Evolutionary conservation across 2,797 vertebrate genomes (phyloP).

Genomic region (Eleutherodactylus coqui): DNA sequence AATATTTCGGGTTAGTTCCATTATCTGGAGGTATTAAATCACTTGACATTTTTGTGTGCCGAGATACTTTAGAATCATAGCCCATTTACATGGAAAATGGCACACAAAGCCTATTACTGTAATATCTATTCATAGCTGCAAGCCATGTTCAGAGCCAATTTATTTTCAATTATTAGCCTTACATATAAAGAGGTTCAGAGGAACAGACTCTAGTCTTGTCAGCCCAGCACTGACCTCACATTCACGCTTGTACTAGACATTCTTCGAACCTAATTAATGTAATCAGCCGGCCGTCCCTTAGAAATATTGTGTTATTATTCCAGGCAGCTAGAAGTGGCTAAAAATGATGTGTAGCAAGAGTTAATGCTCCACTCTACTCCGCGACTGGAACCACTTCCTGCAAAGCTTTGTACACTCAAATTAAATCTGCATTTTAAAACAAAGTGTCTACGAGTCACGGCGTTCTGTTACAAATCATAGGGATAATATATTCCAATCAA

Average conservation of each 20-base stretch:
- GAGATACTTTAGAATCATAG: conserved; percentile 68
- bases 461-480: conserved; percentile 48
- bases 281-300: conserved; percentile 26
- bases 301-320: conserved; percentile 13
- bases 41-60: conserved; percentile 62
- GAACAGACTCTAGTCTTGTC: conserved; percentile 18
- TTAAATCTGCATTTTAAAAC: conserved; percentile 37
- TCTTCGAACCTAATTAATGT: conserved; percentile 27
- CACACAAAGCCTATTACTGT: conserved; percentile 66
- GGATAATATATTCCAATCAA: conserved; percentile 59
- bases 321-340: neutral
- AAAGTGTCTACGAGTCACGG: conserved; percentile 13
- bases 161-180: conserved; percentile 60
- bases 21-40: conserved; percentile 74
- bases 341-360: conserved; percentile 21
- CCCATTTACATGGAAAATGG: conserved; percentile 72
- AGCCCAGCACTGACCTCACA: conserved; percentile 24
- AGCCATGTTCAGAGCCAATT: conserved; percentile 49
- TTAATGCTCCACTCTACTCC: conserved; percentile 23
- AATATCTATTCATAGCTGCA: conserved; percentile 58
- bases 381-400: conserved; percentile 42
- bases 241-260: conserved; percentile 15
- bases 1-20: conserved; percentile 74
- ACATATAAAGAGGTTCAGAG: conserved; percentile 50
- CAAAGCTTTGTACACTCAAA: conserved; percentile 37